These are phyloP conservation scores for Leptobrachium leishanense DNA, from an alignment of 2,113 vertebrate genomes.

Conservation along the genomic window DNA sequence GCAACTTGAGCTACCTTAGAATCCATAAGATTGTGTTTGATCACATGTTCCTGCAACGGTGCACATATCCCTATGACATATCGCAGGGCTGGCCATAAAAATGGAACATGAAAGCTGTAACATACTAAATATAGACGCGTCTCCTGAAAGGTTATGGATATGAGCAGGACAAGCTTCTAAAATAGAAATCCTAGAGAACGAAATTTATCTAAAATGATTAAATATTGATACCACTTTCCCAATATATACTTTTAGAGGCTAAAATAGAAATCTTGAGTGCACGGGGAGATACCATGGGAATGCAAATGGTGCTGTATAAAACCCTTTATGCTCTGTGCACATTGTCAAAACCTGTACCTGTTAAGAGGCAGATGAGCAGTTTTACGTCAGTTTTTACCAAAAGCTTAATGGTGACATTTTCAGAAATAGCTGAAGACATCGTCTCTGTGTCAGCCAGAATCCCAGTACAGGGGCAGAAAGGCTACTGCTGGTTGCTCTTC, in stretches of 20 bases:
- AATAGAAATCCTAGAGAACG: constrained; percentile 20
- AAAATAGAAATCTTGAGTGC: constrained; percentile 1
- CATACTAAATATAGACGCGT: constrained; percentile 3
- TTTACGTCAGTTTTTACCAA: neutral
- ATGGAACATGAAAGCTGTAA: neutral
- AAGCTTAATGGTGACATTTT: neutral
- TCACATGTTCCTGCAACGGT: no score
- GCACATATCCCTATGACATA: no score
- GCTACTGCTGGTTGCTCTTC: neutral
- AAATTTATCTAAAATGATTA: constrained; percentile 17
- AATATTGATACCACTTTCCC: constrained; percentile 35
- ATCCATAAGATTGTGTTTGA: no score
- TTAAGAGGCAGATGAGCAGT: neutral
- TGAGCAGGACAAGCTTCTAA: constrained; percentile 15
- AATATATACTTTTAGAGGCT: constrained; percentile 9
- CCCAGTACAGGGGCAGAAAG: neutral
- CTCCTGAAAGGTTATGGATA: constrained; percentile 4
- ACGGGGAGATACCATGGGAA: neutral
- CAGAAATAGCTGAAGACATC: neutral
- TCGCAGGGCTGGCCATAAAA: neutral
- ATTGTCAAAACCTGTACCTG: neutral
- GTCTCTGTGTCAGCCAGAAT: neutral
- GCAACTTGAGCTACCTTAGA: no score
- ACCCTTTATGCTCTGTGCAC: constrained; percentile 18
- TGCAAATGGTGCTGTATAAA: neutral